phyloP scores from a whole-genome alignment of 2,797 vertebrate species.

The Lindbergichthys nudifrons region DNA sequence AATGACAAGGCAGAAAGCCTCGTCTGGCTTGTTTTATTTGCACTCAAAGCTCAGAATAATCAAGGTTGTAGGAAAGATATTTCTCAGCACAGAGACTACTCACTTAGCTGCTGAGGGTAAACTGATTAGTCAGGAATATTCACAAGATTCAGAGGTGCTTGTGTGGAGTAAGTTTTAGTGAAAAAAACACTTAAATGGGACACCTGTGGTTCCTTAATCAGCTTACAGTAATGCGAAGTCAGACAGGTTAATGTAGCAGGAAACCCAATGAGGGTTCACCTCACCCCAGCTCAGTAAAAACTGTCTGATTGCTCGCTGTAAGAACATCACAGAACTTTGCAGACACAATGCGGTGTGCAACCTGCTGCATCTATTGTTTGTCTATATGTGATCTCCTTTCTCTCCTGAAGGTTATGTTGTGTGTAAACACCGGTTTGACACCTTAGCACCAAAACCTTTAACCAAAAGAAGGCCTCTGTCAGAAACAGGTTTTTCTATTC shows the following conservation, averaged over 20 bases:
- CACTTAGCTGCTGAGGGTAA: conserved; percentile 21
- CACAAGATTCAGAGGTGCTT: conserved; percentile 29
- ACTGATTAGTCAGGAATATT: conserved; percentile 41
- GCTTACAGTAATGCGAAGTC: conserved; percentile 69
- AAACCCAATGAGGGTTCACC: conserved; percentile 55
- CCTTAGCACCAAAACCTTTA: not conserved
- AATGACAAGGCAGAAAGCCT: conserved; percentile 23
- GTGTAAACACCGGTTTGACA: conserved; percentile 55
- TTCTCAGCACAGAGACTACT: conserved; percentile 7
- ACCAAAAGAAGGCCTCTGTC: not conserved
- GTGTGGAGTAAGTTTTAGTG: conserved; percentile 49
- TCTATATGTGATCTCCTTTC: conserved; percentile 25
- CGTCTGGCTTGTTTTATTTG: conserved; percentile 14
- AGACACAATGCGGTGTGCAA: conserved; percentile 7
- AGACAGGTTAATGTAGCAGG: conserved; percentile 73
- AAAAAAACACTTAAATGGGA: conserved; percentile 67
- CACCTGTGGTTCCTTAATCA: conserved; percentile 66
- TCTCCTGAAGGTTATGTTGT: conserved; percentile 60
- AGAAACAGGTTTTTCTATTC: too few relatives aligned
- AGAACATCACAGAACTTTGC: conserved; percentile 20
- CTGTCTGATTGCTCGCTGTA: conserved; percentile 35
- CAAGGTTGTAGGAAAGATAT: conserved; percentile 6
- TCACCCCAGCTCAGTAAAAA: conserved; percentile 36
- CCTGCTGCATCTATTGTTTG: not conserved
- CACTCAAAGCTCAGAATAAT: conserved; percentile 10